Percentiles rank a stretch among this genome's conserved stretches.
phyloP scores from a whole-genome alignment of 2,888 invertebrate species.

The Chromoteleia sp. region DNA sequence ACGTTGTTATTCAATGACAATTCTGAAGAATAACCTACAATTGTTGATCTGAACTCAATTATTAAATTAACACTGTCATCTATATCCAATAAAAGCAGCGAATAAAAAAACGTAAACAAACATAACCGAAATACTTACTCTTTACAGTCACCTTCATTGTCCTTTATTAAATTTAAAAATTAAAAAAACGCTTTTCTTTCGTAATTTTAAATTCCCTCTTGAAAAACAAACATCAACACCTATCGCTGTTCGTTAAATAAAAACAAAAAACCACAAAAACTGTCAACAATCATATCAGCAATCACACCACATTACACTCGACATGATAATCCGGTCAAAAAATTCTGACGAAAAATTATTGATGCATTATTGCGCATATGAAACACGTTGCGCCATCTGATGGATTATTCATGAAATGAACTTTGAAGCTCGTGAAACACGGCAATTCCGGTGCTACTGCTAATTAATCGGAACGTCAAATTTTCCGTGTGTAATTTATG shows the following conservation, averaged over 20 bases:
- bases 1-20: no score
- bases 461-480: conserved; percentile 3
- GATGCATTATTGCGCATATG: not conserved
- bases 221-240: not conserved
- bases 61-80: no score
- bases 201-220: not conserved
- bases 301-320: not conserved
- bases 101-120: no score
- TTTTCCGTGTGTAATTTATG: not conserved
- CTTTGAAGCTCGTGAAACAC: conserved; percentile 1
- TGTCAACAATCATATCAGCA: not conserved
- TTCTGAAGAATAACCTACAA: no score
- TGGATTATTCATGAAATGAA: not conserved
- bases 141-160: conserved; percentile 18
- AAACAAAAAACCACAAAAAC: not conserved
- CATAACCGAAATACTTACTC: conserved; percentile 16
- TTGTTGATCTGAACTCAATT: no score
- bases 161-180: not conserved
- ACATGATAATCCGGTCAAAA: not conserved
- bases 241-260: not conserved
- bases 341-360: not conserved
- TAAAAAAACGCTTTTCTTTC: no score
- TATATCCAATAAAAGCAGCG: no score
- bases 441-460: not conserved
- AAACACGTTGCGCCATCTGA: not conserved